Percentiles rank a stretch among this genome's conserved stretches.
Evolutionary conservation across 2,888 invertebrate species (phyloP).

Genomic region (Pachliopta kotzebuea): DNA sequence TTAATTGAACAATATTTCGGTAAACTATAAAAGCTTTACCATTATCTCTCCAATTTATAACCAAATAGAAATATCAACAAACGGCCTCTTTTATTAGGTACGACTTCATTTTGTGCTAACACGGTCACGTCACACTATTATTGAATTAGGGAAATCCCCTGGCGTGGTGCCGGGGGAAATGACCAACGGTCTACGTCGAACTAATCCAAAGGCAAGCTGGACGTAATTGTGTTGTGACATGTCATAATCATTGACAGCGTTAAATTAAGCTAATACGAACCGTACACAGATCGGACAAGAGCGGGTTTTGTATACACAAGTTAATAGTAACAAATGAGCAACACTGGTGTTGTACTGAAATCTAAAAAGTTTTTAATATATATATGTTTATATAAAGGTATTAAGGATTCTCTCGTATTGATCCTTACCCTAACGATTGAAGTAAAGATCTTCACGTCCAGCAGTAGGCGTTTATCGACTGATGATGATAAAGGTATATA

Average conservation of each 20-base stretch:
- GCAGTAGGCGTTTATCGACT: no score
- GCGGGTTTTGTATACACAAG: conserved; percentile 9
- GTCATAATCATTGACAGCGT: conserved; percentile 10
- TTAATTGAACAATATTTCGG: not conserved
- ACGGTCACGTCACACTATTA: conserved; percentile 32
- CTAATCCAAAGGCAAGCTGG: conserved; percentile 29
- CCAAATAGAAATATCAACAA: conserved; percentile 16
- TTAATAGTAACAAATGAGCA: not conserved
- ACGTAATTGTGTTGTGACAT: conserved; percentile 31
- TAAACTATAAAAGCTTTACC: not conserved
- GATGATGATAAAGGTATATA: no score
- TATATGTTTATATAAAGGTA: no score
- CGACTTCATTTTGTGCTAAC: conserved; percentile 30
- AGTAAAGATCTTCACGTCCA: no score
- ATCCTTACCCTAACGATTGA: no score
- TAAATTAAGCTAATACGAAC: conserved; percentile 5
- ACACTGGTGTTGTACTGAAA: conserved; percentile 3
- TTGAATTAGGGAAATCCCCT: conserved; percentile 35
- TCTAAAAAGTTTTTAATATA: conserved; percentile 6
- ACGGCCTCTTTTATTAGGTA: conserved; percentile 15
- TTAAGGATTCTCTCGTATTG: no score
- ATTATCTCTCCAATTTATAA: not conserved
- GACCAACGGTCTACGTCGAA: conserved; percentile 21
- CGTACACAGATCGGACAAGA: not conserved
- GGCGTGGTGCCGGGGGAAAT: conserved; percentile 31